Evolutionary conservation across 2,888 invertebrate species (phyloP).

Genomic region (Lamellibrachia columna): DNA sequence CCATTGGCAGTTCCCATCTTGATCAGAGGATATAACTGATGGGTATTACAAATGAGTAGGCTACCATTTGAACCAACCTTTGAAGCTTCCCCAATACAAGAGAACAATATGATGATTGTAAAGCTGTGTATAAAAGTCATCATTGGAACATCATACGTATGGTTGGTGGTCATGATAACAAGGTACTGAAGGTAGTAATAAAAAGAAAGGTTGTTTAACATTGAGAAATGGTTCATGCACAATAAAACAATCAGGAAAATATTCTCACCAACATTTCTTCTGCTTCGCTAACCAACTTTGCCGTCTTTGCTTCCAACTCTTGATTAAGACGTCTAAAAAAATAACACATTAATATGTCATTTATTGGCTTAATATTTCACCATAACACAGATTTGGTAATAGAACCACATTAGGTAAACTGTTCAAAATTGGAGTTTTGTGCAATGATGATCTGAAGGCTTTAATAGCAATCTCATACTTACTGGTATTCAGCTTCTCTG

Average conservation of each 20-base stretch:
- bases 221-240: not conserved
- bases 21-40: too few relatives aligned
- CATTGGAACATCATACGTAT: too few relatives aligned
- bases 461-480: not conserved
- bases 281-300: constrained; percentile 63
- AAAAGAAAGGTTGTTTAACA: not conserved
- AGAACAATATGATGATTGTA: too few relatives aligned
- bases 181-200: too few relatives aligned
- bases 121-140: too few relatives aligned
- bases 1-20: too few relatives aligned
- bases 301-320: constrained; percentile 64
- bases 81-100: too few relatives aligned
- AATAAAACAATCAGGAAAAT: not conserved
- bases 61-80: too few relatives aligned
- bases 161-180: too few relatives aligned
- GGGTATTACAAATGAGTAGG: too few relatives aligned
- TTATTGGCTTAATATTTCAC: not conserved
- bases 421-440: not conserved
- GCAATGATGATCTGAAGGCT: not conserved
- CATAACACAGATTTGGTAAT: not conserved
- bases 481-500: constrained; percentile 36
- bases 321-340: constrained; percentile 60
- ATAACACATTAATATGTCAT: not conserved
- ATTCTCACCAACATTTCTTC: constrained; percentile 60
- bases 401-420: not conserved